Evolutionary conservation across 2,888 invertebrate genomes (phyloP), one percentile per base, ranked within the genome.

Genomic region (Willowsia nigromaculata): DNA sequence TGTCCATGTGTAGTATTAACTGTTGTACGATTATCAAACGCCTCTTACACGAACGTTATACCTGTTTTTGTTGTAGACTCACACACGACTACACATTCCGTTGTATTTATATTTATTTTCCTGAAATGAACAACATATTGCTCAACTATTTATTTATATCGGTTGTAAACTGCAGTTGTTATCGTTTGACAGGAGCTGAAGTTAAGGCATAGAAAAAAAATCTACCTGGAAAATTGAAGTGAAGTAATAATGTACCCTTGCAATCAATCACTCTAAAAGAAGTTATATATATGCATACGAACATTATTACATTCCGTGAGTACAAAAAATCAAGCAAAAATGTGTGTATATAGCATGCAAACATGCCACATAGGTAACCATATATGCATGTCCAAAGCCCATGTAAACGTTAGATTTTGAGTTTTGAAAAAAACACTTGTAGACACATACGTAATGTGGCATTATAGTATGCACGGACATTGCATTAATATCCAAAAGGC

Each of bases 401-500:
- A 76, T 50, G 50, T 22, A 76, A 76, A 76, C 43, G 15, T n/a
- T 76, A 53, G 30, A 33, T 88, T 88, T 83, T 76, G 33, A 62
- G 76, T 74, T 83, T 88, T 88, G 74, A 74, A 74, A 85, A 81
- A 83, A 82, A 88, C 82, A 81, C 81, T 81, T 81, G 81, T 87
- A 87, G 87, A 78, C 65, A 81, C 33, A 87, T 81, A 86, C 37
- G 27, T 74, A 80, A 43, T 22, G 27, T 85, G 37, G 15, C 25
- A 86, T 43, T 80, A 50, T 56, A 33, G 65, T 50, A 85, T 85
- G 85, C 76, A 80, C 53, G 83, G 40, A 83, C 88, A 76, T n/a
- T n/a, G n/a, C n/a, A n/a, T 83, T 88, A 88, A 88, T 82, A 83
- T 88, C 88, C 25, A 71, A 88, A 83, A 88, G 88, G 88, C 83